Base-by-base conservation (phyloP, 1,140 invertebrate species). In the Sminthurinus signatus region DNA sequence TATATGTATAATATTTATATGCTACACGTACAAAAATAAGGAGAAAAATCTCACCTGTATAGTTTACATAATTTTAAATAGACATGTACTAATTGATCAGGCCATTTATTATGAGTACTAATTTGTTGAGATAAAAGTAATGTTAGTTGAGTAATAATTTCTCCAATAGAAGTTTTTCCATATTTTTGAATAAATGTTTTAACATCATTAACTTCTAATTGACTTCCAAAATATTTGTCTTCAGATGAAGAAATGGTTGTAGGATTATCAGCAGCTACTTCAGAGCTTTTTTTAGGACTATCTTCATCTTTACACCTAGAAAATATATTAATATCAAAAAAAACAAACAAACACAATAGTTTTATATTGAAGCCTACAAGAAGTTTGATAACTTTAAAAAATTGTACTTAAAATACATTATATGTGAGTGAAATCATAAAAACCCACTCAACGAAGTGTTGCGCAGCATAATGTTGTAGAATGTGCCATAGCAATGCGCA, bases 131-230 rank as follows among this genome's bases (percentile, higher is more conserved):
- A 52, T 17, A 52, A 28, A n/a, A 52, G 27, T 10, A 28, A 10
- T 2, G 84, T 77, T 70, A 80, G 83, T 39, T 81, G 81, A 43
- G 81, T 81, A 12, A 88, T 73, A 54, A 86, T 78, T 46, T 83
- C 80, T 73, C 86, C 81, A 10, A 86, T 80, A 75, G 86, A 39
- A 76, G 51, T 82, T 28, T 56, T 56, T 15, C 36, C 60, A 77
- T 73, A 81, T 77, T 32, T 75, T 78, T 71, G 28, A n/a, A 88
- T 81, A 70, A 88, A 87, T 43, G 77, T 73, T 62, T 81, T 77
- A 0, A 88, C 83, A 73, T 88, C 85, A 17, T 75, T 74, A 51
- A 74, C 78, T 80, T 89, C 87, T 29, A 75, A 72, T 28, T 85
- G 80, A 21, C 81, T 81, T 21, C 80, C 82, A 77, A 88, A 88